Evolutionary conservation across 2,113 vertebrate species (phyloP), one percentile per base, ranked within the genome.

Genomic region (Sebastes schlegelii): DNA sequence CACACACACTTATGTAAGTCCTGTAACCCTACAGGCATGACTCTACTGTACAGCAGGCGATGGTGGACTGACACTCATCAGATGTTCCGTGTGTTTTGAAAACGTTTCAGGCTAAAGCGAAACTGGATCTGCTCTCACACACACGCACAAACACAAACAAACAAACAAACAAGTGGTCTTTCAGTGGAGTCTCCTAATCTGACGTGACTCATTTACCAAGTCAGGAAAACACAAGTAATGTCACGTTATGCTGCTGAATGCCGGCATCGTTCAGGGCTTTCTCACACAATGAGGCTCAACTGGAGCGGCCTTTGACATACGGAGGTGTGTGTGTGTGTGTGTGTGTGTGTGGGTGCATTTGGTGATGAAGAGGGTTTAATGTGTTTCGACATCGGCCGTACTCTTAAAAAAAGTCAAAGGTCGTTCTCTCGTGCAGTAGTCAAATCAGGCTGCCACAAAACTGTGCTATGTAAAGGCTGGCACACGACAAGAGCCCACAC

Each of bases 171-270:
- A 46, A 66, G 8, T 64, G 68, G 14, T 26, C 54, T 42, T 69
- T 17, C 26, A 49, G 77, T 73, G 16, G 26, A 61, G 66, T 43
- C 14, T 19, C 54, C 10, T 67, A 54, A 71, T 78, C 48, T 57
- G n/a, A 74, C 6, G 5, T 75, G 70, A 64, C 69, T 68, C 68
- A 79, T 84, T 82, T 60, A 55, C 2, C 13, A 73, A 55, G 40
- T 34, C n/a, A 42, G 45, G 69, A 79, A 73, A 72, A 55, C 49
- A 40, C 6, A 46, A 72, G 81, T 51, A 62, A 76, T 74, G 42
- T 66, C 57, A 40, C 0, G 12, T 75, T 75, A 51, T 51, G 67
- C 58, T 51, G 68, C 58, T 26, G 46, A 52, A 62, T 67, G 11
- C 26, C n/a, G 1, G 23, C 26, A 26, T 42, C 17, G 1, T 84